Evolutionary conservation across 2,888 invertebrate genomes (phyloP).

Genomic region (Leptinotarsa haldemani): DNA sequence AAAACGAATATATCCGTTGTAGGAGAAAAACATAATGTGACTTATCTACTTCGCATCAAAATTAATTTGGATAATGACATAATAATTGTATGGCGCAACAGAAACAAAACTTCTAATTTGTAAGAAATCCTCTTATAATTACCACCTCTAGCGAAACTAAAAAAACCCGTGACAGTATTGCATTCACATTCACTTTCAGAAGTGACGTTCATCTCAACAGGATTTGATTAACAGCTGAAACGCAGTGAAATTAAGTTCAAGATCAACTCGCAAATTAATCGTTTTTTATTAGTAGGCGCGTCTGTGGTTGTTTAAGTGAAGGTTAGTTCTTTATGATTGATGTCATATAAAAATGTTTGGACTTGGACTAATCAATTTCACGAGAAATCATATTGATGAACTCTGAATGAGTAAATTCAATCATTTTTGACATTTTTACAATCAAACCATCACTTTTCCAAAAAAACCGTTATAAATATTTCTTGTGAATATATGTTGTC

Average conservation of each 20-base stretch:
- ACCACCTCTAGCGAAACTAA: slow-evolving; percentile 1
- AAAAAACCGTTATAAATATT: too few relatives aligned
- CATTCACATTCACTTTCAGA: slow-evolving; percentile 3
- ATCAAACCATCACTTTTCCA: too few relatives aligned
- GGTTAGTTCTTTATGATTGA: neutral
- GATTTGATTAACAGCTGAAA: slow-evolving; percentile 5
- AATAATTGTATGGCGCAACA: neutral
- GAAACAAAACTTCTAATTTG: neutral
- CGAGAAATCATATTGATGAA: neutral
- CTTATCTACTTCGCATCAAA: neutral
- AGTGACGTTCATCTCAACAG: neutral
- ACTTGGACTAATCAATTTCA: neutral
- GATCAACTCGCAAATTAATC: slow-evolving; percentile 21
- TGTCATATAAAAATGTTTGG: neutral
- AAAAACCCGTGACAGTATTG: slow-evolving; percentile 2
- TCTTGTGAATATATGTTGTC: too few relatives aligned
- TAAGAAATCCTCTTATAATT: neutral
- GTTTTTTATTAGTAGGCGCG: neutral
- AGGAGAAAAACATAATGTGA: too few relatives aligned
- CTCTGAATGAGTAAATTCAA: too few relatives aligned
- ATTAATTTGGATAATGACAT: neutral
- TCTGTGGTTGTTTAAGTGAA: neutral
- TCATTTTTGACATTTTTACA: too few relatives aligned
- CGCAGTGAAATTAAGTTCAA: slow-evolving; percentile 34
- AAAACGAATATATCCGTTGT: too few relatives aligned